Evolutionary conservation across 1,140 invertebrate genomes (phyloP).

Genomic region (Vanessa tameamea): DNA sequence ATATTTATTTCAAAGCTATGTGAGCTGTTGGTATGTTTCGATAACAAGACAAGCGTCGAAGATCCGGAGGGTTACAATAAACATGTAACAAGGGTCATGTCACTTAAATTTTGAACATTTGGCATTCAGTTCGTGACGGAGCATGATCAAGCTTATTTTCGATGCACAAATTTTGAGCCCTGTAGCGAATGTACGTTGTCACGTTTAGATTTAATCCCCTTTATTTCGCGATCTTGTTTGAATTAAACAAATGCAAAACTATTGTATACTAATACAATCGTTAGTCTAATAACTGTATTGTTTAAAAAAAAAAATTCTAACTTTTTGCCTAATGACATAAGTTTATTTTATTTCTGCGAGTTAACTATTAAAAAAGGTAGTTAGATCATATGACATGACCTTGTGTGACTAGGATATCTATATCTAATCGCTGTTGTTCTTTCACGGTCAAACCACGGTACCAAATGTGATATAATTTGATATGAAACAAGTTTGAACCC

Average conservation of each 20-base stretch:
- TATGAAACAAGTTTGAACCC: no score
- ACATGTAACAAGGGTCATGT: constrained; percentile 55
- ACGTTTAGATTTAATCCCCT: constrained; percentile 69
- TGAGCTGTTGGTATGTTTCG: no score
- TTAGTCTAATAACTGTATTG: no score
- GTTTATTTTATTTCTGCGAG: no score
- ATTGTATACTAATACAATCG: constrained; percentile 1
- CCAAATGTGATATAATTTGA: no score
- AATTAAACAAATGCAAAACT: constrained; percentile 41
- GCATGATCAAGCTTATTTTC: constrained; percentile 77
- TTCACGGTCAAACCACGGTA: no score
- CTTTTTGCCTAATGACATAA: no score
- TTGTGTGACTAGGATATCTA: no score
- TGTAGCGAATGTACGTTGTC: constrained; percentile 54
- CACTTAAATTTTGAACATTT: constrained; percentile 70
- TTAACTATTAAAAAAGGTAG: no score
- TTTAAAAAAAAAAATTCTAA: no score
- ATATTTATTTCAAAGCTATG: neutral
- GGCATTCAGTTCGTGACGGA: constrained; percentile 66
- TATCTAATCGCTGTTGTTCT: no score
- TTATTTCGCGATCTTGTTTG: constrained; percentile 34
- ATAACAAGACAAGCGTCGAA: constrained; percentile 20
- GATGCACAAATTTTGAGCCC: constrained; percentile 61
- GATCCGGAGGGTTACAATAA: constrained; percentile 35
- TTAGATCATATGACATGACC: no score